Base-by-base conservation (phyloP, 2,888 invertebrate species). In the Cryptosula pallasiana region DNA sequence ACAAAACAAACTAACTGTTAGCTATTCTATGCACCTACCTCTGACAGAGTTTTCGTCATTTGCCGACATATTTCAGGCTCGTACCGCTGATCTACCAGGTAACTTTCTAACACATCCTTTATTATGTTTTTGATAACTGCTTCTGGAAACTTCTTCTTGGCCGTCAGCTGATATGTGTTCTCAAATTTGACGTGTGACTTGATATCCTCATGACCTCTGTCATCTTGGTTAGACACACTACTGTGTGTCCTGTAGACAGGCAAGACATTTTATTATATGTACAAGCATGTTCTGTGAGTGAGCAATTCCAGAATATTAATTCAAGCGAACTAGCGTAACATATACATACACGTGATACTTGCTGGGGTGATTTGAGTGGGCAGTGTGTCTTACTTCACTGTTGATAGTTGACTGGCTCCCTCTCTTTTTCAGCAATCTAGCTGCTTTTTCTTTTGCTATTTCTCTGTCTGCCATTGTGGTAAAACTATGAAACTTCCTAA, bases 21-120 rank as follows among this genome's bases (percentile, higher is more conserved):
- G n/a, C n/a, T n/a, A n/a, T n/a, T n/a, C n/a, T n/a, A n/a, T n/a
- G n/a, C n/a, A 57, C 72, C 73, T 75, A 83, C 83, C 78, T 84
- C 83, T 72, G 83, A 81, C 16, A 83, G 77, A n/a, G 82, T 83
- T 77, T 83, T 84, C 5, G 82, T 80, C 83, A 84, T 83, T 73
- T 82, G 81, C 70, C 80, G 74, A 75, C 83, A 83, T 2, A 83
- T 76, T 72, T 84, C 82, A 34, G 82, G 81, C 74, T 83, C 81
- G 72, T 84, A 84, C 73, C 78, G 78, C 71, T 84, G 83, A 71
- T 83, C 82, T 5, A 78, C 77, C 34, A 84, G 75, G 72, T 83
- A 83, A 23, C 81, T 78, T 45, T 82, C 81, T 55, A 84, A 74
- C 0, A 82, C 82, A 69, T 84, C 84, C 71, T 77, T 78, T 34